Evolutionary conservation across 2,797 vertebrate genomes (phyloP), one percentile per base, ranked within the genome.

Genomic region (Rhinella marina): DNA sequence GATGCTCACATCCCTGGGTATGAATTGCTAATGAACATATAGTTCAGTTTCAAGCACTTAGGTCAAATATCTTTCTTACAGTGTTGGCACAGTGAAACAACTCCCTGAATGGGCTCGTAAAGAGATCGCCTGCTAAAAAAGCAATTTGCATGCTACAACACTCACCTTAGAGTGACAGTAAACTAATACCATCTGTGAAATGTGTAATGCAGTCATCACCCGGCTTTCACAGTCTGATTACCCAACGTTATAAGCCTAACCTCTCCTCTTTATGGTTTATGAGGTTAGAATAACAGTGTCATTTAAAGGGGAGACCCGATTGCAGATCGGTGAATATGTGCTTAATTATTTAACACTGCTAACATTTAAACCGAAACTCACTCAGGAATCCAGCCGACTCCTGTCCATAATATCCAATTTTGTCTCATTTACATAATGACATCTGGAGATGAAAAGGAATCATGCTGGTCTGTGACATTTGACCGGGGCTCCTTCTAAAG

Each of bases 141-240:
- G 68, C 61, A 76, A 88, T 88, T 88, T 81, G 48, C 70, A 82
- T 77, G 66, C 32, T 64, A 82, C 50, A 68, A 59, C 83, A 75
- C 80, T 75, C 84, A 80, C 41, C 57, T 64, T 68, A n/a, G 78
- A 88, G 79, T 81, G 87, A 85, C 48, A 54, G 48, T 82, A 86
- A 88, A 85, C 25, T 61, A 73, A 75, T 82, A 81, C 83, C 87
- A 88, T 80, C 83, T 88, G 87, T 81, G 83, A 76, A 77, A 72
- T 82, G 7, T 64, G 77, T 88, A 85, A 86, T 76, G 57, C 41
- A 76, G 68, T 76, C 87, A 85, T 81, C 66, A 25, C 68, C 76
- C 68, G 7, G 52, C 59, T 81, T 86, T 81, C 12, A 84, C 86
- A 84, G 27, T 64, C 14, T 84, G 61, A 72, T 84, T 79, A 70